These are phyloP conservation scores for Drosophila putrida DNA, from an alignment of 2,888 invertebrate species.

Conservation along the genomic window DNA sequence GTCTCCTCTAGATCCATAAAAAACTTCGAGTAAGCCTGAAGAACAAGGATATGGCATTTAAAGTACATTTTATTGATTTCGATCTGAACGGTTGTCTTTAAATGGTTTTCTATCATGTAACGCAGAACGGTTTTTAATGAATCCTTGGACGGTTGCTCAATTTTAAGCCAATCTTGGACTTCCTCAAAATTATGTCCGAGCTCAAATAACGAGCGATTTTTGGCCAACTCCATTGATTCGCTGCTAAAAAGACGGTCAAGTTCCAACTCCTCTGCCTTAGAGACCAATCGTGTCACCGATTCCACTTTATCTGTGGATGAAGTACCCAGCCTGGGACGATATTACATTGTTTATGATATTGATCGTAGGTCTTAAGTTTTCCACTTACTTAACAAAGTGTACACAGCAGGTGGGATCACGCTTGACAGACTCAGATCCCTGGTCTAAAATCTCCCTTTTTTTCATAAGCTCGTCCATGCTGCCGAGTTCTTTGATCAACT, in stretches of 20 bases:
- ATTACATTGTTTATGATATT: background rate
- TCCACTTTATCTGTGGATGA: slow-evolving; percentile 24
- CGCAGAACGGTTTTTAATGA: slow-evolving; percentile 47
- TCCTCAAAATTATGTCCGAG: slow-evolving; percentile 63
- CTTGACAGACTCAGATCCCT: background rate
- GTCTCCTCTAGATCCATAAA: slow-evolving; percentile 61
- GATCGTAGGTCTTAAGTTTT: background rate
- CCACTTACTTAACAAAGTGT: slow-evolving; percentile 37
- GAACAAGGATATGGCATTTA: slow-evolving; percentile 76
- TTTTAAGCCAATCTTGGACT: slow-evolving; percentile 39
- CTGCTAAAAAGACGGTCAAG: slow-evolving; percentile 23
- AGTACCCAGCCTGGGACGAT: background rate
- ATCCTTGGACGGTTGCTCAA: slow-evolving; percentile 47
- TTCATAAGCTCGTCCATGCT: slow-evolving; percentile 51
- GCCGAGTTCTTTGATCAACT: background rate
- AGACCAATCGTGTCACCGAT: slow-evolving; percentile 44
- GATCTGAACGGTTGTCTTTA: slow-evolving; percentile 58
- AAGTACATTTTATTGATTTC: slow-evolving; percentile 65
- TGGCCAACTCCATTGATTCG: background rate
- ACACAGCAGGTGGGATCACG: slow-evolving; percentile 50
- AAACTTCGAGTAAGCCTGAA: slow-evolving; percentile 81
- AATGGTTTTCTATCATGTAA: slow-evolving; percentile 60
- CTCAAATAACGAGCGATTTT: slow-evolving; percentile 56
- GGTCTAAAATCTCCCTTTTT: background rate
- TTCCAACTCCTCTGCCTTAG: slow-evolving; percentile 56